phyloP scores from a whole-genome alignment of 2,888 invertebrate genomes.

The Acanthopleura granulata region DNA sequence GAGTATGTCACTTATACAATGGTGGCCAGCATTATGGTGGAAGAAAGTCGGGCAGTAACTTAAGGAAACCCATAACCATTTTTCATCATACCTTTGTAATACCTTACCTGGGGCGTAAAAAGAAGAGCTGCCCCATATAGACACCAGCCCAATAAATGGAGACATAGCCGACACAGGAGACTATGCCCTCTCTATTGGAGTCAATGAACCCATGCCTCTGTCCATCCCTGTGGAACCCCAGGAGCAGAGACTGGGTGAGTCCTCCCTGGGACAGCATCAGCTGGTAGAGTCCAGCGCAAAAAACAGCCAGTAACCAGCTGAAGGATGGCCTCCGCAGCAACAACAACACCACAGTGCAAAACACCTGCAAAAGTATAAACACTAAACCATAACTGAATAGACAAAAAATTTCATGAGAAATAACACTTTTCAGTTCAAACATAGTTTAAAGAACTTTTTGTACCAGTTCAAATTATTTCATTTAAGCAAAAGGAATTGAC shows the following conservation, averaged over 20 bases:
- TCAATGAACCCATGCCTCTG: constrained; percentile 74
- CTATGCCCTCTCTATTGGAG: constrained; percentile 93
- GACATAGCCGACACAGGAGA: constrained; percentile 87
- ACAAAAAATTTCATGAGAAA: no score
- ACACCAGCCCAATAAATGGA: constrained; percentile 84
- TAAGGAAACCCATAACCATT: no score
- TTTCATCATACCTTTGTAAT: no score
- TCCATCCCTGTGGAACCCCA: constrained; percentile 52
- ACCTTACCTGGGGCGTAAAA: neutral
- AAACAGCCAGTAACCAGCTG: neutral
- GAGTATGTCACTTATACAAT: no score
- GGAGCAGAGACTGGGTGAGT: constrained; percentile 81
- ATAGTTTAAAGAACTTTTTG: no score
- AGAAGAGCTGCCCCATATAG: neutral
- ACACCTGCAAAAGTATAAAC: neutral
- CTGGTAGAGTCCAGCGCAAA: constrained; percentile 75
- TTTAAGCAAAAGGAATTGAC: no score
- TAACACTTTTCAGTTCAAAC: no score
- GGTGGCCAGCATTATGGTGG: no score
- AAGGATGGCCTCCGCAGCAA: no score
- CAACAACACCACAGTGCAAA: neutral
- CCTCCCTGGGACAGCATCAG: constrained; percentile 74
- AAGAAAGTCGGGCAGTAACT: no score
- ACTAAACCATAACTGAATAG: no score
- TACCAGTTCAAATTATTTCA: no score